Evolutionary conservation across 2,888 invertebrate genomes (phyloP).

Genomic region (Tyria jacobaeae): DNA sequence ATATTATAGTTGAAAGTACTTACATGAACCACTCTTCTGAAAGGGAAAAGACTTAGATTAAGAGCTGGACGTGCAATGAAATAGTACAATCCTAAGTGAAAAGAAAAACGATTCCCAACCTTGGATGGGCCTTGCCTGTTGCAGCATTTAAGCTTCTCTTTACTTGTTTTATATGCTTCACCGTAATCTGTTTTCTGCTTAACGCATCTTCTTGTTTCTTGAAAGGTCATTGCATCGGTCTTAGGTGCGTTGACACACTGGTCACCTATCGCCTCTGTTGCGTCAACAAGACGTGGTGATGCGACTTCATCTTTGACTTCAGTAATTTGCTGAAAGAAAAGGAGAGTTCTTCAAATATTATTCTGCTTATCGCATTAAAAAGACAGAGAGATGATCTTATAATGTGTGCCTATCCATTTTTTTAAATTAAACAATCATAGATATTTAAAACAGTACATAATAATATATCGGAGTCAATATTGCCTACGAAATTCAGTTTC

Average conservation of each 20-base stretch:
- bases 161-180: slow-evolving; percentile 3
- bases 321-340: slow-evolving; percentile 32
- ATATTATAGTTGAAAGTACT: slow-evolving; percentile 41
- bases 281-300: slow-evolving; percentile 32
- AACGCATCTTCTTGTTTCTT: slow-evolving; percentile 9
- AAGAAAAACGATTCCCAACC: not conserved
- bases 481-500: no score
- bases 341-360: not conserved
- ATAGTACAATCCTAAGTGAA: not conserved
- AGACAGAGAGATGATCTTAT: no score
- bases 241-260: slow-evolving; percentile 23
- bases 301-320: slow-evolving; percentile 42
- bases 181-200: slow-evolving; percentile 4
- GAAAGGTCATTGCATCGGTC: slow-evolving; percentile 40
- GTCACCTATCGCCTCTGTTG: slow-evolving; percentile 40
- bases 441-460: no score
- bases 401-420: no score
- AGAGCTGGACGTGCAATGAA: not conserved
- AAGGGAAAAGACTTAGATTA: slow-evolving; percentile 35
- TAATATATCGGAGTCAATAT: no score
- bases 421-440: slow-evolving; percentile 12
- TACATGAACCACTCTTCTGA: slow-evolving; percentile 64
- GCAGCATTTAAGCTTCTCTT: slow-evolving; percentile 27
- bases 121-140: slow-evolving; percentile 11
- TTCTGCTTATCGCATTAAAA: not conserved